Evolutionary conservation across 2,113 vertebrate genomes (phyloP).

Genomic region (Oceanites oceanicus): DNA sequence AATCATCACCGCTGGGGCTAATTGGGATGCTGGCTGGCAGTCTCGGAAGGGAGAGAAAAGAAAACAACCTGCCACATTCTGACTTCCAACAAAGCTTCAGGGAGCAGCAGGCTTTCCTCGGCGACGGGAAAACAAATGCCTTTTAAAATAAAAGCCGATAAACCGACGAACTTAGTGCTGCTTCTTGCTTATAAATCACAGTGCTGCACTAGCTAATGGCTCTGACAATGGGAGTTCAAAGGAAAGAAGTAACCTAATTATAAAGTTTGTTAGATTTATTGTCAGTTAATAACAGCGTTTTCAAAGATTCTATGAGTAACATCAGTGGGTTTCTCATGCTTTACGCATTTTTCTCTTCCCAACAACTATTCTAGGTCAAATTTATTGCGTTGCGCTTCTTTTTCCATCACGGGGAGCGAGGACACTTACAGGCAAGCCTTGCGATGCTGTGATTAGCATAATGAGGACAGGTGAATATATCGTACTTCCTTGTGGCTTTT

Average conservation of each 20-base stretch:
- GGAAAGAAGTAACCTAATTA: neutral
- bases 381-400: neutral
- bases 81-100: neutral
- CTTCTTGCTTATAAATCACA: neutral
- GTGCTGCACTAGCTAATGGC: neutral
- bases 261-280: neutral
- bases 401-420: neutral
- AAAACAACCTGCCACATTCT: neutral
- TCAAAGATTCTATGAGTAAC: neutral
- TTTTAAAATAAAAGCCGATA: neutral
- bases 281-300: neutral
- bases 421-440: neutral
- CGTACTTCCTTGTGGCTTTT: neutral
- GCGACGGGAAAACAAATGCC: neutral
- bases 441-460: neutral
- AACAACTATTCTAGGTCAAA: neutral
- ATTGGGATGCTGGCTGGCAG: neutral
- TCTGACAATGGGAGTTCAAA: constrained; percentile 5
- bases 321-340: neutral
- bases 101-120: neutral
- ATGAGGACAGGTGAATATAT: neutral
- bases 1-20: neutral
- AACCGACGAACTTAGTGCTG: neutral
- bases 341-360: neutral
- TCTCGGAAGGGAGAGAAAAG: neutral